Evolutionary conservation across 2,888 invertebrate genomes (phyloP).

Genomic region (Heliconius cydno): DNA sequence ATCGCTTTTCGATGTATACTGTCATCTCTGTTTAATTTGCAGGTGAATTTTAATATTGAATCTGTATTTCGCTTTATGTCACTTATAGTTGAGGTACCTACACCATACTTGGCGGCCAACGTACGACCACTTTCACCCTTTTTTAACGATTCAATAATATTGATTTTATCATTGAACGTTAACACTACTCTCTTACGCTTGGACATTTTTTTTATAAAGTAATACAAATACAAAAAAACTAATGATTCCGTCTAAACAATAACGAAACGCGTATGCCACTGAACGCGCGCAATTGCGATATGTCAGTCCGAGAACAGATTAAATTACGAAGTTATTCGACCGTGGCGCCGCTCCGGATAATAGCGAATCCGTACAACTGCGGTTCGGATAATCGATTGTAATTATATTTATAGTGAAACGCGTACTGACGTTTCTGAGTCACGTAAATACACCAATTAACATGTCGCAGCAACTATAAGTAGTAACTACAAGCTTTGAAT

Average conservation of each 20-base stretch:
- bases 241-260: slow-evolving; percentile 30
- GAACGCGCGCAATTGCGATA: slow-evolving; percentile 20
- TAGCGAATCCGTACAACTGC: slow-evolving; percentile 25
- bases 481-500: background rate
- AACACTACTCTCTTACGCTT: slow-evolving; percentile 52
- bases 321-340: slow-evolving; percentile 4
- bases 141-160: slow-evolving; percentile 52
- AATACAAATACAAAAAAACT: background rate
- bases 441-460: background rate
- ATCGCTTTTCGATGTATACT: slow-evolving; percentile 51
- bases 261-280: slow-evolving; percentile 18
- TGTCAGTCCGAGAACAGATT: slow-evolving; percentile 2
- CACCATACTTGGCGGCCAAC: slow-evolving; percentile 52
- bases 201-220: slow-evolving; percentile 41
- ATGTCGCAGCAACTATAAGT: background rate
- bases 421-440: background rate
- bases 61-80: slow-evolving; percentile 52
- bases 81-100: slow-evolving; percentile 52
- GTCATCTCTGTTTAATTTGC: slow-evolving; percentile 50
- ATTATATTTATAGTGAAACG: background rate
- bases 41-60: slow-evolving; percentile 50
- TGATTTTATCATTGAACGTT: slow-evolving; percentile 51
- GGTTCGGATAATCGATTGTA: slow-evolving; percentile 31
- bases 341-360: slow-evolving; percentile 21
- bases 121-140: slow-evolving; percentile 51